Evolutionary conservation across 2,797 vertebrate genomes (phyloP), one percentile per base, ranked within the genome.

Genomic region (Antrozous pallidus): DNA sequence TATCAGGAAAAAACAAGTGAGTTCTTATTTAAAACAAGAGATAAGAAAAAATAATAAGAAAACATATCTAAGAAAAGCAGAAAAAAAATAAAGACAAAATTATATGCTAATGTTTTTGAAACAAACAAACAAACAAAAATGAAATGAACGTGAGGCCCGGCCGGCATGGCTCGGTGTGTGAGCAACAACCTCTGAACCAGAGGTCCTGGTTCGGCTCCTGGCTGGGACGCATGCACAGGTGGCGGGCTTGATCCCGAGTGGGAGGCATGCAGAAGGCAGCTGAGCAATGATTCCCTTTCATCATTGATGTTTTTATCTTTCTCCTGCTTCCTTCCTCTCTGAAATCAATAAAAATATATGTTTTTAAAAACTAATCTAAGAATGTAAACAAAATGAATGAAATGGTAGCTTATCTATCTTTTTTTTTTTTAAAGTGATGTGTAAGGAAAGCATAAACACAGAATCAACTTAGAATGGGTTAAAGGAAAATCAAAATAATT

Each of bases 11-110:
- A 63, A 74, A 83, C 2, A 67, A 78, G 33, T 75, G 31, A 84
- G 20, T 71, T 86, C 33, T 92, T 69, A 73, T 87, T 94, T 94
- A 93, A 93, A 93, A 38, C n/a, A 95, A 67, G 14, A 80, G 26
- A 7, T 33, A 17, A 18, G n/a, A 49, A 47, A 74, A 95, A 4
- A 4, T 42, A 45, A 38, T 36, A 47, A 87, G 47, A 92, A 88
- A 92, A 70, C 58, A 93, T 65, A 90, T 70, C 38, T 38, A 71
- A 67, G 8, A 5, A 90, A 91, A 87, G 49, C 1, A 54, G 24
- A 90, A 88, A 83, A 38, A 79, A 61, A 90, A 58, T 74, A 56
- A 94, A 83, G 18, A 31, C 9, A 73, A 94, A 94, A 74, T 24
- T 1, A 49, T 13, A 70, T 67, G n/a, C 56, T 88, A 73, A 70